These are phyloP conservation scores for Drosophila lutescens DNA, from an alignment of 2,888 invertebrate species.

Conservation along the genomic window DNA sequence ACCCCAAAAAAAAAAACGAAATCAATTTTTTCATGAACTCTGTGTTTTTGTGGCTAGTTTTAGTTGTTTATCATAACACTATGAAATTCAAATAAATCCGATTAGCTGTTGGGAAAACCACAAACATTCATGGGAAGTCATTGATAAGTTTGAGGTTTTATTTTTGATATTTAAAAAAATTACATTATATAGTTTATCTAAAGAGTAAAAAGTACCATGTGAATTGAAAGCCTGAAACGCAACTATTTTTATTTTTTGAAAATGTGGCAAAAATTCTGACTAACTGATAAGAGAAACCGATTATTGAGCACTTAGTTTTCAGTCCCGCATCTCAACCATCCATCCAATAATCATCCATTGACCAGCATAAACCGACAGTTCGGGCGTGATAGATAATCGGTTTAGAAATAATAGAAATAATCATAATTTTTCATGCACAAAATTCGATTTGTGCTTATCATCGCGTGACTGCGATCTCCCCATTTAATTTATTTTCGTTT, in stretches of 20 bases:
- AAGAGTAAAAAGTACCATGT: not conserved
- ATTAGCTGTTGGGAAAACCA: constrained; percentile 15
- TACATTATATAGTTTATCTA: not conserved
- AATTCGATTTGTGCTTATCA: constrained; percentile 75
- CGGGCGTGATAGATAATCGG: constrained; percentile 16
- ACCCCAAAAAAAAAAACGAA: constrained; percentile 3
- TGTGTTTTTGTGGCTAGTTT: constrained; percentile 57
- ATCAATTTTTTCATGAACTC: constrained; percentile 52
- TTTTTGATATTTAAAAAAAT: too few relatives aligned
- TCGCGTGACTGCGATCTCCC: constrained; percentile 60
- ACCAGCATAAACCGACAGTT: constrained; percentile 56
- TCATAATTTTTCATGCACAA: constrained; percentile 60
- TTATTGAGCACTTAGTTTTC: constrained; percentile 9
- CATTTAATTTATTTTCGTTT: not conserved
- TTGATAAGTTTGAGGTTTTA: constrained; percentile 23
- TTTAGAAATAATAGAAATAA: constrained; percentile 45
- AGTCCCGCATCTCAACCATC: constrained; percentile 17
- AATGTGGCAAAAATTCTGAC: not conserved
- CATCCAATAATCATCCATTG: constrained; percentile 19
- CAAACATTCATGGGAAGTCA: constrained; percentile 13
- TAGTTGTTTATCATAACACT: constrained; percentile 67
- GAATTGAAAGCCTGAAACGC: not conserved
- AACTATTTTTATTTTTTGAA: not conserved
- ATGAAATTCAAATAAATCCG: not conserved
- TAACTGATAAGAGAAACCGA: constrained; percentile 14